Percentiles rank a stretch among this genome's conserved stretches.
These are phyloP conservation scores for Drosophila ohnishii DNA, from an alignment of 1,140 invertebrate species.

Conservation along the genomic window DNA sequence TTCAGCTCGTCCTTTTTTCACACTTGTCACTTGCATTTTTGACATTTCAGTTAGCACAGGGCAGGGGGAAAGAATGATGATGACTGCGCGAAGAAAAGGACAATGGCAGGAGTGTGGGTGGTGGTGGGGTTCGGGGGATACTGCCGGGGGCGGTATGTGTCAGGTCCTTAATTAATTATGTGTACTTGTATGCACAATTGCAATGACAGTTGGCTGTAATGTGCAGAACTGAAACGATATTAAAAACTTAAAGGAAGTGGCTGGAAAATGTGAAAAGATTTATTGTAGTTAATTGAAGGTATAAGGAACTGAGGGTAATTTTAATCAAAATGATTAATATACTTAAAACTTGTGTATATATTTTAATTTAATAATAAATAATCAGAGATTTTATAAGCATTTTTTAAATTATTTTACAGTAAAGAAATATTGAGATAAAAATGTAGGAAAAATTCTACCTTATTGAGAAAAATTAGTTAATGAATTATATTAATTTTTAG, in stretches of 20 bases:
- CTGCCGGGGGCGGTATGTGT: conserved; percentile 50
- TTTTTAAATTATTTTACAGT: no score
- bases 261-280: neutral
- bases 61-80: conserved; percentile 27
- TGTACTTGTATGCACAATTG: conserved; percentile 65
- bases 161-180: conserved; percentile 76
- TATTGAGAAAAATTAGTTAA: no score
- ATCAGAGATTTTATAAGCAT: no score
- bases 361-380: no score
- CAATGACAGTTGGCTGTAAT: conserved; percentile 64
- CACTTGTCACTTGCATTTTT: conserved; percentile 81
- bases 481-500: no score
- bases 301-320: neutral
- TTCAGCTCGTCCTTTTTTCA: conserved; percentile 75
- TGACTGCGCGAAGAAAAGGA: conserved; percentile 27
- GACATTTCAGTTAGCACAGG: conserved; percentile 76
- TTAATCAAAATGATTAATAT: neutral
- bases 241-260: conserved; percentile 31
- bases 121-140: neutral
- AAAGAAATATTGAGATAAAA: no score
- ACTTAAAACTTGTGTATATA: neutral
- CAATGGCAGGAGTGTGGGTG: conserved; percentile 11
- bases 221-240: conserved; percentile 27
- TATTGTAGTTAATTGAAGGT: neutral
- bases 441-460: no score